Conservation (phyloP, 2,113 vertebrate genomes). For the Willisornis vidua region DNA sequence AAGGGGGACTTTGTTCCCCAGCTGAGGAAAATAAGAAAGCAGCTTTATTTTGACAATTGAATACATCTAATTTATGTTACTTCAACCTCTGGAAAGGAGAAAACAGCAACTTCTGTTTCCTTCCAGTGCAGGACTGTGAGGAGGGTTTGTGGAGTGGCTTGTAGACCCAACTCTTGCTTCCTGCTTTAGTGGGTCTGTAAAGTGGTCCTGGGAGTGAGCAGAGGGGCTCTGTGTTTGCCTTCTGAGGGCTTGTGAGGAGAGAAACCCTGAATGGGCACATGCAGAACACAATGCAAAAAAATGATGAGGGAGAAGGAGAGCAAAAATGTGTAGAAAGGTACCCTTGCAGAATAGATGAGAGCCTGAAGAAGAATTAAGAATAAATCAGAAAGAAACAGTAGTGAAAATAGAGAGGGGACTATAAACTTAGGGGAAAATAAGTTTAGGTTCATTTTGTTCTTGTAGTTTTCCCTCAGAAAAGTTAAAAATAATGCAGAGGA, state of each 20-base stretch:
- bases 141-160: not conserved
- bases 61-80: not conserved
- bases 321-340: not conserved
- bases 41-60: not conserved
- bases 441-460: not conserved
- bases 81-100: not conserved
- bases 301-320: too few relatives aligned
- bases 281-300: rapidly evolving
- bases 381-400: not conserved
- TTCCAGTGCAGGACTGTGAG: not conserved
- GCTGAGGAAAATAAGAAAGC: not conserved
- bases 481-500: not conserved
- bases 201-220: too few relatives aligned
- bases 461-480: not conserved
- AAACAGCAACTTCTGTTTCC: not conserved
- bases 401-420: not conserved
- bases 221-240: not conserved
- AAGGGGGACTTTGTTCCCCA: not conserved
- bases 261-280: not conserved
- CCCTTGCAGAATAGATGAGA: not conserved
- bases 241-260: rapidly evolving
- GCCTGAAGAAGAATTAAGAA: not conserved
- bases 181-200: not conserved
- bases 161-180: not conserved
- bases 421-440: not conserved